Evolutionary conservation across 1,140 invertebrate species (phyloP), one percentile per base, ranked within the genome.

Genomic region (Galleria mellonella): DNA sequence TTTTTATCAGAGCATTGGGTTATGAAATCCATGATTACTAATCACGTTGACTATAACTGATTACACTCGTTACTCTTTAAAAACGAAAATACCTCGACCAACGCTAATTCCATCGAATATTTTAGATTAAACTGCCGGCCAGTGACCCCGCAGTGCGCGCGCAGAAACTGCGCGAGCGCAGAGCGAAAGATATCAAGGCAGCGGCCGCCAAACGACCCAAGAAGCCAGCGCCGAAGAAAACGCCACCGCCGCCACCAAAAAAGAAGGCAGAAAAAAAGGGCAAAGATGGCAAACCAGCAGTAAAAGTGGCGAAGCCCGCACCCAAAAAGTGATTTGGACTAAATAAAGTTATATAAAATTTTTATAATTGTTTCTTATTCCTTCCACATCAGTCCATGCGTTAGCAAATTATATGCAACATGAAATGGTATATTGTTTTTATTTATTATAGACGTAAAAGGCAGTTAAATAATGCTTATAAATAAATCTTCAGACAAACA

Each of bases 1-100:
- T 64, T 51, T 72, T 72, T 74, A 57, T 81, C 78, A 85, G 87
- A 89, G 88, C 88, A 89, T 87, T 89, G 88, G 88, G 88, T 89
- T 89, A 88, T 89, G 89, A 89, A 17, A 7, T 62, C 66, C 40
- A 65, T 88, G 87, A 89, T 88, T 88, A 86, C 73, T 66, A 41
- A 45, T 67, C 79, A 86, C 78, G 79, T 89, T 88, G 86, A 88
- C 84, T 79, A 47, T 51, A 67, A 46, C 78, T 83, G 78, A 82
- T 23, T 6, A 14, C 14, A 29, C 7, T 1, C 36, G 15, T 10
- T 9, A 27, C 5, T 28, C 28, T 13, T 9, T 6, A 15, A 7
- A 5, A 2, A 42, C n/a, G 27, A 43, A 33, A 4, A 35, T n/a
- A 12, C 27, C 30, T 17, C 30, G 3, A 32, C 10, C 8, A n/a